A percentile compares a stretch with the other conserved stretches of the same genome.
Conservation (phyloP, 2,888 invertebrate species). For the Eupsilia transversa region DNA sequence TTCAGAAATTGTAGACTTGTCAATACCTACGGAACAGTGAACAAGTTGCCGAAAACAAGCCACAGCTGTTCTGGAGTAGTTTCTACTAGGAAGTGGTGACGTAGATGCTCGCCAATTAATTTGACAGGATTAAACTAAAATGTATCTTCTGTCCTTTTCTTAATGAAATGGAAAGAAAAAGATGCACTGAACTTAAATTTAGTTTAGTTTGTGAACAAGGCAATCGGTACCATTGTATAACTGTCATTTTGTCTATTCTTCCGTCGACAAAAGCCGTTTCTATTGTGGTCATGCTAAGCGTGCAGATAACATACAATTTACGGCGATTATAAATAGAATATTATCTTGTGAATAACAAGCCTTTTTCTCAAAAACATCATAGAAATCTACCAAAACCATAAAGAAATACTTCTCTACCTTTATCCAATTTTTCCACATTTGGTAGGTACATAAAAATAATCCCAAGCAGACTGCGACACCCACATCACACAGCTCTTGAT, state of each 20-base stretch:
- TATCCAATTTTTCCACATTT: background rate
- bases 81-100: background rate
- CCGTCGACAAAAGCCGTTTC: too few relatives aligned
- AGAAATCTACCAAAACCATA: background rate
- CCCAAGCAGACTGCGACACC: background rate
- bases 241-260: too few relatives aligned
- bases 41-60: slow-evolving; percentile 27
- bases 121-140: too few relatives aligned
- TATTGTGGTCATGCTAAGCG: too few relatives aligned
- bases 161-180: too few relatives aligned
- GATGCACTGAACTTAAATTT: too few relatives aligned
- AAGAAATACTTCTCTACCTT: background rate
- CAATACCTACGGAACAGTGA: slow-evolving; percentile 8
- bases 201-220: too few relatives aligned
- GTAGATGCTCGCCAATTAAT: background rate
- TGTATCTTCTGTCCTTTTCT: too few relatives aligned
- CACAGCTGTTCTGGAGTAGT: slow-evolving; percentile 7
- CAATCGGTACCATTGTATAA: too few relatives aligned
- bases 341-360: background rate
- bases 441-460: background rate
- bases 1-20: background rate
- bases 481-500: background rate
- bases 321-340: background rate
- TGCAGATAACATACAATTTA: background rate
- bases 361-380: background rate